Evolutionary conservation across 2,888 invertebrate species (phyloP).

Genomic region (Leuctra nigra): DNA sequence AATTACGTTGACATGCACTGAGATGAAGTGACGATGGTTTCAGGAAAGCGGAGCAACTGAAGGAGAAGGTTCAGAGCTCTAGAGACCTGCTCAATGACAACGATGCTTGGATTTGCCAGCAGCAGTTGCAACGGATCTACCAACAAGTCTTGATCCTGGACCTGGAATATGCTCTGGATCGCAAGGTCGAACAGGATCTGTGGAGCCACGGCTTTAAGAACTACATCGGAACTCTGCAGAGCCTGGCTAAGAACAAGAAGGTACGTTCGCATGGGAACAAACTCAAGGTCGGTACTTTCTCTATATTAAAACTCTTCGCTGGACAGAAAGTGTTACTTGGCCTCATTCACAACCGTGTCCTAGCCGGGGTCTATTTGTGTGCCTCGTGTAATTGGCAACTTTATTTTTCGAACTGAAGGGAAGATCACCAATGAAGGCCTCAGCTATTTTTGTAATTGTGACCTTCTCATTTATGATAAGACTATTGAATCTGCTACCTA

Average conservation of each 20-base stretch:
- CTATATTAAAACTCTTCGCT: no score
- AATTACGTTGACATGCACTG: not conserved
- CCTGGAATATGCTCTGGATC: constrained; percentile 79
- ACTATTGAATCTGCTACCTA: no score
- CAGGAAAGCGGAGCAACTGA: constrained; percentile 69
- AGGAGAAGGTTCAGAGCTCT: constrained; percentile 58
- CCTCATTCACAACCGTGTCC: no score
- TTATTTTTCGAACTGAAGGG: no score
- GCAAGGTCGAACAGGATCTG: constrained; percentile 82
- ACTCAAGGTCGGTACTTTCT: no score
- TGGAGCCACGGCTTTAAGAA: constrained; percentile 87
- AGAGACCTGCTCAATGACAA: constrained; percentile 47
- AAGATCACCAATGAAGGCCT: no score
- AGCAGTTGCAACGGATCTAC: constrained; percentile 52
- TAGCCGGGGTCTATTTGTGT: no score
- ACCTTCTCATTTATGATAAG: no score
- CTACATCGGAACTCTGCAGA: constrained; percentile 72
- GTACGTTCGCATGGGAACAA: no score
- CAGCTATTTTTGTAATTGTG: no score
- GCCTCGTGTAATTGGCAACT: no score
- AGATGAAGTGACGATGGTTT: not conserved
- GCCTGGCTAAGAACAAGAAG: constrained; percentile 71
- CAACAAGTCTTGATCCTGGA: constrained; percentile 71
- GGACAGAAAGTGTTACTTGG: no score
- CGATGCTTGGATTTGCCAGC: constrained; percentile 46